Base-by-base conservation (phyloP, 1,140 invertebrate genomes). In the Chionoecetes opilio region DNA sequence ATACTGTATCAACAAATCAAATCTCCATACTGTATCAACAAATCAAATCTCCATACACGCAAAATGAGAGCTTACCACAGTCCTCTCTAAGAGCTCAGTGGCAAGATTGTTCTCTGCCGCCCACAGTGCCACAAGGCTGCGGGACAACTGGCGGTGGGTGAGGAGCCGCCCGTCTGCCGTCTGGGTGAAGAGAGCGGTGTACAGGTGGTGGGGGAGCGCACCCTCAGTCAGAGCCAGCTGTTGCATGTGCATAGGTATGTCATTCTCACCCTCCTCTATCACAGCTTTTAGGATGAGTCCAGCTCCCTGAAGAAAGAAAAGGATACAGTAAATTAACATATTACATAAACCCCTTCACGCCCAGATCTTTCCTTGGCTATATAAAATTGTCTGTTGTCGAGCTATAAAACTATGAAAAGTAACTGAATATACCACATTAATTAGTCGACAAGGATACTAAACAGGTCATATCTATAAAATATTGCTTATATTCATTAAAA, bases 61-160 rank as follows among this genome's bases (percentile, higher is more conserved):
- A 29, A 34, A 3, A 75, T 0, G 31, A 82, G 84, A 34, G 53
- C 97, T 97, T 97, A 99, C 99, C 98, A 99, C 98, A 93, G 99
- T 99, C 97, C 99, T 97, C 96, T 98, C 98, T 6, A 99, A 97
- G 26, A 99, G 97, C 38, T 98, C 98, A 97, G 99, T 98, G 0
- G 99, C 99, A 32, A 98, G 98, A 31, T 98, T 98, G 97, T 99
- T 99, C 88, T 99, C 99, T 21, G 99, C 99, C 0, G 99, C 98
- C 99, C 99, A 99, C n/a, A 99, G 97, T 29, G 98, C 98, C 92
- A 99, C 98, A n/a, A 99, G 97, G 97, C 99, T 99, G 21, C 99
- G 97, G 88, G 99, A 99, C 26, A 99, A 97, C 97, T 99, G 99
- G 86, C 99, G 98, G 96, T 99, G 98, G 2, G 98, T 98, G 14